Base-by-base conservation (phyloP, 2,797 vertebrate species). In the Ptychobarbus kaznakovi region DNA sequence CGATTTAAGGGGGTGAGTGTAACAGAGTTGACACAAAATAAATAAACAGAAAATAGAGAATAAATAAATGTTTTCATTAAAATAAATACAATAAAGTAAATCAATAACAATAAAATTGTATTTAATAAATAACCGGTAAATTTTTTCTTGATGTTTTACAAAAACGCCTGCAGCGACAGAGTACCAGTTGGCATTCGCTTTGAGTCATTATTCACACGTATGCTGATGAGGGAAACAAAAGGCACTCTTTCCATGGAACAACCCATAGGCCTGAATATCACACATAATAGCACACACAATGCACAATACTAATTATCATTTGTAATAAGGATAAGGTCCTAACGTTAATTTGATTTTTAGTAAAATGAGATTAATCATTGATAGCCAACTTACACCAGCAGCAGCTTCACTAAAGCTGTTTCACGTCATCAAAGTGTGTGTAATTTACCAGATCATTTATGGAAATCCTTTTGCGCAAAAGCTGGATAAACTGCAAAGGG, bases 401-500 rank as follows among this genome's bases (percentile, higher is more conserved):
- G 20, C 73, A 75, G n/a, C 76, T 63, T 28, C 28, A 22, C 16
- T 53, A 22, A 35, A 63, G 56, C 76, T 20, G n/a, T 20, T 63
- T 44, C 10, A 20, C 38, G 65, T 69, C 46, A 53, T 53, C 65
- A 69, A 13, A n/a, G 49, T 70, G 80, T 81, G 49, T 70, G 10
- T 70, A 58, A 44, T 81, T 81, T 13, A 53, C 80, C 49, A 70
- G 13, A 42, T 42, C 13, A 56, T 81, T 42, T 70, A 70, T 42
- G 66, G 66, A 58, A 70, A 81, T 68, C 51, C n/a, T 42, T 22
- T 69, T 58, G 66, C 38, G 6, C 10, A 81, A 72, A 81, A 81
- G 49, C 66, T 18, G 66, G 35, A 72, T 28, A 79, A 79, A 63
- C 56, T 44, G 38, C 56, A 63, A 61, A 79, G 2, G 40, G 40